A percentile compares a stretch with the other conserved stretches of the same genome.
Conservation (phyloP, 1,140 invertebrate genomes). For the Campoletis sonorensis region DNA sequence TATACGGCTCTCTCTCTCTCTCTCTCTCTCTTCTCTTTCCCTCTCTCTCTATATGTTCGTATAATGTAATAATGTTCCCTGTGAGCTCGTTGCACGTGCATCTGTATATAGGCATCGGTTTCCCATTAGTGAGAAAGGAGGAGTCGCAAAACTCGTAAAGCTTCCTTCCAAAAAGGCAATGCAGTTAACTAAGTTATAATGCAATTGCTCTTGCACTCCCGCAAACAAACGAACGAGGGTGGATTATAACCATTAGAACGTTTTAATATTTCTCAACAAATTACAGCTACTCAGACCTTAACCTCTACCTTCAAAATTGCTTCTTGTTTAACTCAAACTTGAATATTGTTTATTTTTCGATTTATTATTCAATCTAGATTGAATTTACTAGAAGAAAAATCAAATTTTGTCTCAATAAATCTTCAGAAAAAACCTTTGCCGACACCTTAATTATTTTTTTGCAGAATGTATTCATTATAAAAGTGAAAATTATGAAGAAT, state of each 20-base stretch:
- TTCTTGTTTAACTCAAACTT: background rate
- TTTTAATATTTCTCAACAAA: background rate
- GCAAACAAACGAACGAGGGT: background rate
- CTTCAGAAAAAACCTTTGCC: no score
- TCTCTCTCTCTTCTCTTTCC: no score
- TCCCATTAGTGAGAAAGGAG: slow-evolving; percentile 17
- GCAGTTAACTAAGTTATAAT: slow-evolving; percentile 4
- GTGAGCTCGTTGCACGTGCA: background rate
- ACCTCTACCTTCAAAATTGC: background rate
- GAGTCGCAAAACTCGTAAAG: slow-evolving; percentile 22
- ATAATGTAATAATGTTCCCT: background rate
- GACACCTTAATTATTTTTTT: no score
- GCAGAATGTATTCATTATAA: no score
- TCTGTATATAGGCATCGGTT: background rate
- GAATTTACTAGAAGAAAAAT: no score
- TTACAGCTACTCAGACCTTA: background rate
- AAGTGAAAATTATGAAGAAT: background rate
- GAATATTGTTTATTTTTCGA: background rate
- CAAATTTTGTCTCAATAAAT: no score
- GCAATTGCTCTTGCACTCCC: background rate
- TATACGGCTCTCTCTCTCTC: background rate
- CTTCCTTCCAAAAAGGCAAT: slow-evolving; percentile 5
- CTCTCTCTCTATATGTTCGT: background rate
- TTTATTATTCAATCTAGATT: background rate
- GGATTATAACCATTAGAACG: background rate